Evolutionary conservation across 1,140 invertebrate species (phyloP), one percentile per base, ranked within the genome.

Genomic region (silkworm (Bombyx mori)): DNA sequence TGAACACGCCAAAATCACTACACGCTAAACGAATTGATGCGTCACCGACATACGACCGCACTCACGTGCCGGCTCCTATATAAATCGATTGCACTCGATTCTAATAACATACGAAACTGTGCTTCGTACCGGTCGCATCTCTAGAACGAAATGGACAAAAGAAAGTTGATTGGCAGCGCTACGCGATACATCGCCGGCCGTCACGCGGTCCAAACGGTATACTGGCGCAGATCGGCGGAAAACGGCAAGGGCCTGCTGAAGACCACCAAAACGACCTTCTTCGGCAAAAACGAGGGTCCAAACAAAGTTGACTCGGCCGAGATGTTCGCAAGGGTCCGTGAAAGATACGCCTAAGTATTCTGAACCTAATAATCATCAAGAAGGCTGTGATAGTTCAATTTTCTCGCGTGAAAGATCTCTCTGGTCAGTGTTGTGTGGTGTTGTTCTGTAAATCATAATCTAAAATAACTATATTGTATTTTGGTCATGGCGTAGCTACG

Each of bases 171-270:
- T 8, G 89, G 92, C 62, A 89, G 90, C 63, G 90, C 92, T 6
- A 91, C 91, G 5, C 89, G 92, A 46, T 93, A 91, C 71, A 91
- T 93, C 56, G 91, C 91, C 45, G 92, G 92, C 46, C 89, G 91
- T 58, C 91, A 93, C 64, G 92, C 91, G 2, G 89, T 93, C 18
- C 92, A 93, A 65, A 93, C 92, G 0, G 91, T 93, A 1, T 93
- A 93, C 64, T 93, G 92, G 92, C 87, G 92, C 62, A 88, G 88
- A 56, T 75, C 87, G 3, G 75, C 76, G 9, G 85, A 83, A 2
- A 71, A 85, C 3, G 89, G 88, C 6, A 90, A 88, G 57, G 89
- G 90, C 3, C 77, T 92, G 45, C 60, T 92, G 49, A 92, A 91
- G 71, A 91, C 90, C 5, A 89, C 89, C 0, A 92, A 90, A 65